Evolutionary conservation across 2,113 vertebrate genomes (phyloP).

Genomic region (Dinomys branickii): DNA sequence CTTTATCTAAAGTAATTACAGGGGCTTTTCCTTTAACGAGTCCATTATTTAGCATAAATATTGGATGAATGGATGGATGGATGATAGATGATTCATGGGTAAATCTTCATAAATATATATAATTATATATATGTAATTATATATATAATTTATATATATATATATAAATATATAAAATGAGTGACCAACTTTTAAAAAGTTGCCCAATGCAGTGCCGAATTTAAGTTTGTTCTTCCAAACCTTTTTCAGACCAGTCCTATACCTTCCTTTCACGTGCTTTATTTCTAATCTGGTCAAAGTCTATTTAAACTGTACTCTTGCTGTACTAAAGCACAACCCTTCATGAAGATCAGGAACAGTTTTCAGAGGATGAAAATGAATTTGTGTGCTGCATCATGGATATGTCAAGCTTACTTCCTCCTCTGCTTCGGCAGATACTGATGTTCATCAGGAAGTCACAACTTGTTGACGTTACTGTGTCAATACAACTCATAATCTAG

Average conservation of each 20-base stretch:
- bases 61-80: not conserved
- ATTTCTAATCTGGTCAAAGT: not conserved
- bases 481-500: not conserved
- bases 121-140: no score
- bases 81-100: not conserved
- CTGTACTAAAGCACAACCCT: not conserved
- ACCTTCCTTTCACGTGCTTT: not conserved
- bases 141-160: no score
- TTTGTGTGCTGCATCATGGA: not conserved
- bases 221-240: not conserved
- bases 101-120: not conserved
- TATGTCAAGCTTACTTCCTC: not conserved
- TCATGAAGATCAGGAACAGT: not conserved
- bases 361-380: not conserved
- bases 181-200: not conserved
- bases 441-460: conserved; percentile 9
- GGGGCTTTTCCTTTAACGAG: not conserved
- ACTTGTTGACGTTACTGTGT: not conserved
- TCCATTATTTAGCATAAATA: conserved; percentile 4
- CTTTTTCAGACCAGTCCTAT: not conserved
- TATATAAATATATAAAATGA: no score
- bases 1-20: not conserved
- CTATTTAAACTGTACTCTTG: not conserved
- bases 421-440: not conserved
- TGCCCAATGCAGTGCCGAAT: no score